These are phyloP conservation scores for Lacanobia wlatinum DNA, from an alignment of 2,888 invertebrate species.

Conservation along the genomic window DNA sequence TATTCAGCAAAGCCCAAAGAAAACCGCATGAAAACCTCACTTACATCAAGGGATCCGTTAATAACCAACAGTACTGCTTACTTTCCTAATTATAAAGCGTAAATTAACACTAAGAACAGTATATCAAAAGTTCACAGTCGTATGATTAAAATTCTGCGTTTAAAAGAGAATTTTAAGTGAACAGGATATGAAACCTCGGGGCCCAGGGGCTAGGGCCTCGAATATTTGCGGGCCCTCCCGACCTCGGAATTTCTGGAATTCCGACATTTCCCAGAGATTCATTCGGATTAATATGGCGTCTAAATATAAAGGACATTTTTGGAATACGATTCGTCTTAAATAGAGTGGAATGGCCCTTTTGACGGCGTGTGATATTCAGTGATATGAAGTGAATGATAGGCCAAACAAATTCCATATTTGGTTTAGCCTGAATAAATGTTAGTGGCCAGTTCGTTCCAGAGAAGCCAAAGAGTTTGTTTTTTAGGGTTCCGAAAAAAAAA, in stretches of 20 bases:
- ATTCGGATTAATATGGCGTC: constrained; percentile 52
- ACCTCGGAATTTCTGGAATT: constrained; percentile 60
- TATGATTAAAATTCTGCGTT: constrained; percentile 53
- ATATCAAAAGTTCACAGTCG: constrained; percentile 40
- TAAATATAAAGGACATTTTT: constrained; percentile 51
- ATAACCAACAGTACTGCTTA: constrained; percentile 38
- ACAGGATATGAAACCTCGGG: constrained; percentile 46
- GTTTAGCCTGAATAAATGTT: neutral
- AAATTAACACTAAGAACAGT: constrained; percentile 48
- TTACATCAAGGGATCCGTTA: constrained; percentile 29
- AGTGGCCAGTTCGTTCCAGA: neutral
- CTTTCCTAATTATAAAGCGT: constrained; percentile 46
- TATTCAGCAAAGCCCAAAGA: constrained; percentile 40
- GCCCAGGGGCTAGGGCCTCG: constrained; percentile 23
- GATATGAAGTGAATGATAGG: constrained; percentile 17
- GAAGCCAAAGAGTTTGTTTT: neutral
- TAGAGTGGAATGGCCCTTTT: constrained; percentile 25
- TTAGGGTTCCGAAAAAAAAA: neutral
- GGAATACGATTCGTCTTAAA: constrained; percentile 36
- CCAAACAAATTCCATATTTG: neutral
- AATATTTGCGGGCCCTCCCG: constrained; percentile 63
- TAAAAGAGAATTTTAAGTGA: constrained; percentile 61
- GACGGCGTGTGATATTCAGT: constrained; percentile 20
- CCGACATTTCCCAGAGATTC: constrained; percentile 48
- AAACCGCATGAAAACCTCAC: constrained; percentile 47